Conservation (phyloP, 2,888 invertebrate species). For the Axea sp. region DNA sequence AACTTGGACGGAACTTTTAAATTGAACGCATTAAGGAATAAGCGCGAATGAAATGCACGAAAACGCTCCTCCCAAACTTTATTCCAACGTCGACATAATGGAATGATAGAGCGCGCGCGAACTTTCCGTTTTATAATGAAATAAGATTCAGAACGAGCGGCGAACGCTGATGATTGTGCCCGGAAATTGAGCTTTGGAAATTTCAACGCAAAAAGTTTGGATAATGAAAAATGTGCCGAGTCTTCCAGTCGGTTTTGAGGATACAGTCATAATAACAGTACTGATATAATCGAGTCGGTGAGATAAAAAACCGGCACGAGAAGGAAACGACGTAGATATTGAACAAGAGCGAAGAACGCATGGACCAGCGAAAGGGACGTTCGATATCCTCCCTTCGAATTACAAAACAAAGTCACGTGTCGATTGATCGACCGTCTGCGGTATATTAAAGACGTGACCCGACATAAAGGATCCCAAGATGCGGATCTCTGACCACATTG, state of each 20-base stretch:
- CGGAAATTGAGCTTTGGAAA: conserved; percentile 60
- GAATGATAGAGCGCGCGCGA: conserved; percentile 58
- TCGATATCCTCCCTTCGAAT: neutral
- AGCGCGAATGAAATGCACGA: conserved; percentile 62
- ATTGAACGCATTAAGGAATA: conserved; percentile 65
- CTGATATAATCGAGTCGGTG: conserved; percentile 7
- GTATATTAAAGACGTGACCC: conserved; percentile 78
- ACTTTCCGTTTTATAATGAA: conserved; percentile 61
- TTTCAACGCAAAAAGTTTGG: conserved; percentile 50
- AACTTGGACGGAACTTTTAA: conserved; percentile 66
- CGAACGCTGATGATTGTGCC: conserved; percentile 56
- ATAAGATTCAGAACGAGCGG: conserved; percentile 59
- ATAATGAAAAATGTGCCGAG: conserved; percentile 66
- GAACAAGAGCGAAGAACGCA: neutral
- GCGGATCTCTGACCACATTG: conserved; percentile 63
- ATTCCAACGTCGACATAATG: conserved; percentile 62
- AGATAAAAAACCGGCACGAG: neutral
- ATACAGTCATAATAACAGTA: conserved; percentile 19
- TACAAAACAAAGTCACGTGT: conserved; percentile 27
- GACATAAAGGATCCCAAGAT: conserved; percentile 72
- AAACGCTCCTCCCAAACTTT: conserved; percentile 55
- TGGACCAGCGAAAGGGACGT: neutral
- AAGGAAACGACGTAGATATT: neutral
- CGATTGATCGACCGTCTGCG: conserved; percentile 73
- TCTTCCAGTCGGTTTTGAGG: conserved; percentile 7